Base-by-base conservation (phyloP, 2,797 vertebrate genomes). In the Cyprinodon diabolis region DNA sequence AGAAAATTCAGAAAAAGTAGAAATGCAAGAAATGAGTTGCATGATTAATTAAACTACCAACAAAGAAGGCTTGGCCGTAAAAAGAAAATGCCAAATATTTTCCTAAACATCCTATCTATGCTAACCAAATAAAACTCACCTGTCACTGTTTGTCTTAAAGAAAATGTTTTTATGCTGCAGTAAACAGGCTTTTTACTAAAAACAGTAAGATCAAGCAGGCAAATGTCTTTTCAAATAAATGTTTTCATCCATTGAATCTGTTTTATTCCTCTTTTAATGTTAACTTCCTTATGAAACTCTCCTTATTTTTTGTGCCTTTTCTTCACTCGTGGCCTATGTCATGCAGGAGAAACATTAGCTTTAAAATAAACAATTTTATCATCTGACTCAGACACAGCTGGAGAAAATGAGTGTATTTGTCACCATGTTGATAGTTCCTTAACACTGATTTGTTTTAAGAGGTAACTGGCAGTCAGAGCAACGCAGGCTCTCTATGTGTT, bases 381-480 rank as follows among this genome's bases (percentile, higher is more conserved):
- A 47, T 76, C 25, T 67, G 62, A 7, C 56, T 25, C 30, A 76
- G 60, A 72, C n/a, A 10, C 17, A 25, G 4, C 70, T 55, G 9
- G 23, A 37, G 25, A 45, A 19, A 37, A 52, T 6, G 14, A 54
- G 17, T 56, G 21, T 17, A 13, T 55, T 75, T 71, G 68, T 47
- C 45, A 35, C 9, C 48, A 17, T 74, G 60, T 55, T 69, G 8
- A 49, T 69, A 57, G 55, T 62, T 71, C 74, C 52, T n/a, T n/a
- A 25, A 51, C 37, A 47, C 49, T 63, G 47, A 74, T 77, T 75
- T 78, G 67, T 65, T 74, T 37, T 37, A 23, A 68, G 52, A 60
- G 76, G 37, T 65, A n/a, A 72, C 78, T 82, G 74, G 79, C 56
- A 66, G 76, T 80, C 68, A 35, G 69, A 75, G 17, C 69, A 58